phyloP scores from a whole-genome alignment of 2,797 vertebrate genomes.

The Manis crassicaudata region DNA sequence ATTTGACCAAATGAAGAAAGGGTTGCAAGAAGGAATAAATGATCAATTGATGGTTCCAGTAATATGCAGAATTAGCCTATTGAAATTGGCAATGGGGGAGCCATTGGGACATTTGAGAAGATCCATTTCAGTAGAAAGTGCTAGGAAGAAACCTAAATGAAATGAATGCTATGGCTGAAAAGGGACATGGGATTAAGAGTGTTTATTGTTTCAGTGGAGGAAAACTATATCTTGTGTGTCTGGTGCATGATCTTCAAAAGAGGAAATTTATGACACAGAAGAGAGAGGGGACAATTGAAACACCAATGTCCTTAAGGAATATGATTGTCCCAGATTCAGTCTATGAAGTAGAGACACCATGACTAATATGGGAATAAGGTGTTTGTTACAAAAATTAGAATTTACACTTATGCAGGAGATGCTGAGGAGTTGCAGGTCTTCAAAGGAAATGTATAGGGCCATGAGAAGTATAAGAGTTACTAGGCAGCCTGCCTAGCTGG shows the following conservation, averaged over 20 bases:
- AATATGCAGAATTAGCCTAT: background rate
- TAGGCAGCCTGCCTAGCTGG: background rate
- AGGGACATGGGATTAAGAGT: background rate
- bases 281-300: background rate
- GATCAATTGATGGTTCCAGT: background rate
- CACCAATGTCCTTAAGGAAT: background rate
- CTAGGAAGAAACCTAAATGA: background rate
- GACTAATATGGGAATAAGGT: background rate
- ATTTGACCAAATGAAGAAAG: background rate
- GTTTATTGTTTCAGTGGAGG: background rate
- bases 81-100: background rate
- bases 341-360: background rate
- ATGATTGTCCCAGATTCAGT: background rate
- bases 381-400: background rate
- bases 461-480: background rate
- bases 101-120: background rate
- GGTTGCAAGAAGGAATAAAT: conserved; percentile 1
- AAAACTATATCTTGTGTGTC: background rate
- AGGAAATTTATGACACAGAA: background rate
- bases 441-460: background rate
- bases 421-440: background rate
- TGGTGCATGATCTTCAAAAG: background rate
- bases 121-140: background rate
- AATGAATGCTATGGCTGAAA: background rate
- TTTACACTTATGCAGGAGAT: background rate